Conservation (phyloP, 2,113 vertebrate genomes). For the Nestor notabilis region DNA sequence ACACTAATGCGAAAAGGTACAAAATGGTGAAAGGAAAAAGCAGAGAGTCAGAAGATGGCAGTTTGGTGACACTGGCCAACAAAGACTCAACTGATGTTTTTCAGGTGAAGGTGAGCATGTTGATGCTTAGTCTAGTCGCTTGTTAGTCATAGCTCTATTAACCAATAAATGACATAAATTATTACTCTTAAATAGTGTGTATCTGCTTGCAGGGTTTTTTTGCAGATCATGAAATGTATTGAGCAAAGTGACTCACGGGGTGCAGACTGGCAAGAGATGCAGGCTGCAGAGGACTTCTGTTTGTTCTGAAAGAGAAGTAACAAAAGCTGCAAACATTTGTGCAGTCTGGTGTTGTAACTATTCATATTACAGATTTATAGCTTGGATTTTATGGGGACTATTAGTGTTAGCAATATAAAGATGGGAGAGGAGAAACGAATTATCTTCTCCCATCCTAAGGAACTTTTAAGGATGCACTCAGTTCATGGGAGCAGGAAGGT, state of each 20-base stretch:
- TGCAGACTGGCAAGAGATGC: not conserved
- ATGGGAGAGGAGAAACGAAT: not conserved
- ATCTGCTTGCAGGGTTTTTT: not conserved
- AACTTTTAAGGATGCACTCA: not conserved
- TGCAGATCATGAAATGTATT: not conserved
- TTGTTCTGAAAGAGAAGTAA: not conserved
- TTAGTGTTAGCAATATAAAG: not conserved
- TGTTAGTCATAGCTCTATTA: not conserved
- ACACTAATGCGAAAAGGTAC: not conserved
- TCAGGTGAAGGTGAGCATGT: not conserved
- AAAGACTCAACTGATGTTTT: not conserved
- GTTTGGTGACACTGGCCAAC: not conserved
- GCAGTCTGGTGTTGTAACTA: not conserved
- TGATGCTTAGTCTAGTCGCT: not conserved
- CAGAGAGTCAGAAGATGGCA: not conserved
- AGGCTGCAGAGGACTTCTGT: not conserved
- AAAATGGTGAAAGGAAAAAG: not conserved
- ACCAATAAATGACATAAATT: not conserved
- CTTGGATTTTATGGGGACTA: not conserved
- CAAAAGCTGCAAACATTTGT: not conserved
- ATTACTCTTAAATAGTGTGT: not conserved
- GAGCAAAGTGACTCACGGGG: not conserved
- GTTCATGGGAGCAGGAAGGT: not conserved
- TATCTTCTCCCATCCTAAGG: not conserved
- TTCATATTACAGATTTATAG: not conserved